Evolutionary conservation across 2,888 invertebrate species (phyloP).

Genomic region (Xanthorhoe spadicearia): DNA sequence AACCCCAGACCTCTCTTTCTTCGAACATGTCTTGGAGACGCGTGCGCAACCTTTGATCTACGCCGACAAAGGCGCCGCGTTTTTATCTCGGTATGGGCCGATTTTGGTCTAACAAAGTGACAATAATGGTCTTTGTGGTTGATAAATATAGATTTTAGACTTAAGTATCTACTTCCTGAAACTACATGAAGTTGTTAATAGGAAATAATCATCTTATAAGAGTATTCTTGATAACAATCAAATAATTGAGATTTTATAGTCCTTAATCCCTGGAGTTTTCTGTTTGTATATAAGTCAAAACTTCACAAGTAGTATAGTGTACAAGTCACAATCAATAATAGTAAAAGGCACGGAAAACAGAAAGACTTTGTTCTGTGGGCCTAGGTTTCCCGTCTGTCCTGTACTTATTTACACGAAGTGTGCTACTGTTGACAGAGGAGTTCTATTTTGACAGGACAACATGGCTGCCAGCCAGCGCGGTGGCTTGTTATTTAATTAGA

Average conservation of each 20-base stretch:
- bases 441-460: constrained; percentile 72
- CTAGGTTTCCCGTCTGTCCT: constrained; percentile 6
- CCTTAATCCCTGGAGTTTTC: background rate
- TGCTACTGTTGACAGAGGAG: constrained; percentile 60
- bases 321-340: background rate
- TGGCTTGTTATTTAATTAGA: constrained; percentile 80
- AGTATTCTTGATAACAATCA: background rate
- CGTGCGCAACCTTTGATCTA: constrained; percentile 71
- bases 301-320: too few species aligned
- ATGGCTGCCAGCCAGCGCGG: constrained; percentile 62
- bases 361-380: background rate
- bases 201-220: constrained; percentile 4
- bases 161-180: constrained; percentile 61
- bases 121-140: constrained; percentile 78
- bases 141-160: constrained; percentile 68
- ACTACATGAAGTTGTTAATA: constrained; percentile 14
- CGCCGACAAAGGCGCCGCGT: constrained; percentile 78
- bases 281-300: background rate
- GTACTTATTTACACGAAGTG: constrained; percentile 43
- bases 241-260: background rate
- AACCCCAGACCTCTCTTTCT: constrained; percentile 73
- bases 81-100: constrained; percentile 76
- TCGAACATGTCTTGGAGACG: constrained; percentile 66
- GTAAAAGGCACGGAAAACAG: too few species aligned
- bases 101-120: constrained; percentile 77